Conservation (phyloP, 1,140 invertebrate genomes). For the Leptinotarsa lineolata region DNA sequence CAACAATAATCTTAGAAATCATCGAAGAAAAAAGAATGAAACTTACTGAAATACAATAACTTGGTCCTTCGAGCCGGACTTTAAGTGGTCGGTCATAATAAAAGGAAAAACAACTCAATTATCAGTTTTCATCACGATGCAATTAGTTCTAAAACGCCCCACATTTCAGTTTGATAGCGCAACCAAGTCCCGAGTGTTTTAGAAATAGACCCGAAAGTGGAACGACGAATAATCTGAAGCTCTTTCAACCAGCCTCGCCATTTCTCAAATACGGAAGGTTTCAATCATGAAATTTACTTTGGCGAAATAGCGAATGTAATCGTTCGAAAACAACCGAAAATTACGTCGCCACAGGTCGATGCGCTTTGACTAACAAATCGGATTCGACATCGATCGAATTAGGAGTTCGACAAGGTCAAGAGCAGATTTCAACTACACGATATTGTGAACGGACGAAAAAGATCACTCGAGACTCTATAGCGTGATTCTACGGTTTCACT, state of each 20-base stretch:
- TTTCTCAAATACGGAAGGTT: not conserved
- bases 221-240: not conserved
- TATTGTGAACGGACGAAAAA: not conserved
- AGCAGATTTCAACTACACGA: not conserved
- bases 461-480: not conserved
- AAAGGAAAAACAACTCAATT: too few relatives aligned
- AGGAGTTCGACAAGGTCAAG: not conserved
- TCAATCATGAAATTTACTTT: not conserved
- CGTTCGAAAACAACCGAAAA: not conserved
- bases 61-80: too few relatives aligned
- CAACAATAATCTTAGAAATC: too few relatives aligned
- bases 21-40: too few relatives aligned
- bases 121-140: too few relatives aligned
- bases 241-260: too few relatives aligned
- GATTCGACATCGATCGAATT: not conserved
- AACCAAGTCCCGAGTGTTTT: not conserved
- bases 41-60: too few relatives aligned
- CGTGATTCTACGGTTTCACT: too few relatives aligned
- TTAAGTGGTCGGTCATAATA: too few relatives aligned
- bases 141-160: too few relatives aligned
- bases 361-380: not conserved
- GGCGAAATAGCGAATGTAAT: not conserved
- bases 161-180: too few relatives aligned
- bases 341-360: constrained; percentile 1
- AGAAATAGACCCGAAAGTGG: not conserved